Conservation (phyloP, 2,113 vertebrate genomes). For the Platysteira castanea region DNA sequence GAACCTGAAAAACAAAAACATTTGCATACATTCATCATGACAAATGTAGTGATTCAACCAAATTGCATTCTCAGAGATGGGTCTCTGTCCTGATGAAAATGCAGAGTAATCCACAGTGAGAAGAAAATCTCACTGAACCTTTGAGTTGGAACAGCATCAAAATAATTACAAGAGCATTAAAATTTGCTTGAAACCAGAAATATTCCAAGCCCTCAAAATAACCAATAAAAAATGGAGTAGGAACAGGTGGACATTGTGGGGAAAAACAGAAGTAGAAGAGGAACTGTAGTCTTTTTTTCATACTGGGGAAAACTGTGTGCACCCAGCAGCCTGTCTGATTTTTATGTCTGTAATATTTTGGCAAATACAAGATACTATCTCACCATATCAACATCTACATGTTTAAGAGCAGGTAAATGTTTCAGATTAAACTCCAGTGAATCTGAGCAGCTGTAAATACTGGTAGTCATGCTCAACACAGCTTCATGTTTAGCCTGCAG, state of each 20-base stretch:
- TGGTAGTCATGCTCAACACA: not conserved
- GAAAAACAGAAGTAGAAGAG: not conserved
- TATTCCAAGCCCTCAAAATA: not conserved
- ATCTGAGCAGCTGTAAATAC: not conserved
- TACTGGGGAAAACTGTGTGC: not conserved
- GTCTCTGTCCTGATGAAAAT: not conserved
- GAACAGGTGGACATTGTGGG: not conserved
- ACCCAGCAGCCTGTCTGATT: not conserved
- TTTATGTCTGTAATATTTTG: not conserved
- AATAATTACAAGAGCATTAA: not conserved
- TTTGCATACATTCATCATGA: not conserved
- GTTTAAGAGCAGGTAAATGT: not conserved
- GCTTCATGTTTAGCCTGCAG: not conserved
- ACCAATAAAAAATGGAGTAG: not conserved
- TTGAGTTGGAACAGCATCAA: not conserved
- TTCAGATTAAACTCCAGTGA: not conserved
- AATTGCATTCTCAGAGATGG: not conserved
- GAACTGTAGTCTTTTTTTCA: not conserved
- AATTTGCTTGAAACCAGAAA: not conserved
- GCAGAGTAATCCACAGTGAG: not conserved
- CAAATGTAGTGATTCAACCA: not conserved
- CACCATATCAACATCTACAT: not conserved
- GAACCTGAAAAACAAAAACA: not conserved
- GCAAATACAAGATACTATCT: not conserved
- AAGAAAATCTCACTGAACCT: not conserved